phyloP scores from a whole-genome alignment of 2,113 vertebrate genomes.

The Numida meleagris region DNA sequence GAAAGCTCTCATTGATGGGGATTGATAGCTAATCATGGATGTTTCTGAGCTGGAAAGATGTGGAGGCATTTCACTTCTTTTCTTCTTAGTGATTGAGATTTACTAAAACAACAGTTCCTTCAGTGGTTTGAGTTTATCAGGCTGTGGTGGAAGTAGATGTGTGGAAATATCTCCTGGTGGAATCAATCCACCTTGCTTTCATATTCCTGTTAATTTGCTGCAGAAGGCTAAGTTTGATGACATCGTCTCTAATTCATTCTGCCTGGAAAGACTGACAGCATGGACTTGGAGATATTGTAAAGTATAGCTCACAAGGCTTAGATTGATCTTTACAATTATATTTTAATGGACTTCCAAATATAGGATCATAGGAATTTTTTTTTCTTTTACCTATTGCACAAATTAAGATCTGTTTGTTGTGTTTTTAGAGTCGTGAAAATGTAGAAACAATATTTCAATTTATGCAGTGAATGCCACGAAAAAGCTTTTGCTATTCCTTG shows the following conservation, averaged over 20 bases:
- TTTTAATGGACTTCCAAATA: background rate
- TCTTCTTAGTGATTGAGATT: background rate
- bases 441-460: background rate
- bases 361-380: background rate
- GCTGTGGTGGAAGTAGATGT: background rate
- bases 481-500: background rate
- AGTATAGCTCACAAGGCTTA: background rate
- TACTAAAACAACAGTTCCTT: background rate
- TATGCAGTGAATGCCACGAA: background rate
- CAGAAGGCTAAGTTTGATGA: background rate
- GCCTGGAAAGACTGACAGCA: background rate
- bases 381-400: background rate
- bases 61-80: background rate
- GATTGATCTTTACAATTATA: background rate
- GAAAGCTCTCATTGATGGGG: background rate
- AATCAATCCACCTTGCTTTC: background rate
- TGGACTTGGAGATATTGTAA: background rate
- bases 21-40: background rate
- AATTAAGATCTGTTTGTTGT: fast-evolving
- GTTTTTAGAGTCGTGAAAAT: background rate
- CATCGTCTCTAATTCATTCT: background rate
- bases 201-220: background rate
- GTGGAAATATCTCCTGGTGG: background rate
- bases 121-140: background rate
- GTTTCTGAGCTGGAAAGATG: background rate